Evolutionary conservation across 2,113 vertebrate species (phyloP), one percentile per base, ranked within the genome.

Genomic region (Clarias magur): DNA sequence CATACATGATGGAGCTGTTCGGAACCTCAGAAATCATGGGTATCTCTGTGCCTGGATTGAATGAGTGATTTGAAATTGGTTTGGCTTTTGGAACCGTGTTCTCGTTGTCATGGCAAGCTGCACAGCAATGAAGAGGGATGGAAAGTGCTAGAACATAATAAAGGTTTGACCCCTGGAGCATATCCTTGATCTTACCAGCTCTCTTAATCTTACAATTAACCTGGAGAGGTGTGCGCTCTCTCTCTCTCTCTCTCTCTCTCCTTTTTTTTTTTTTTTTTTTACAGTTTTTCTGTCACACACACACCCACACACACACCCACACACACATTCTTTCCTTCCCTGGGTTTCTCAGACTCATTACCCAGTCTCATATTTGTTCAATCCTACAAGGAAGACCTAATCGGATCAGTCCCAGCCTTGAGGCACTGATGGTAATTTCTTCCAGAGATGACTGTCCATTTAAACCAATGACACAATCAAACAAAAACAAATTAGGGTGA

Each of bases 231-330:
- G 38, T 54, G 3, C 10, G 65, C 79, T 70, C 65, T 80, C 60
- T 59, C 80, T 76, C 85, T 59, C 11, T 83, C 67, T 89, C 89
- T 89, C 65, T 85, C 13, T 67, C 82, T 76, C 73, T 78, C 38
- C 54, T 72, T 68, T 83, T 53, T 80, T 60, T 88, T 88, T n/a
- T n/a, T n/a, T n/a, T n/a, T n/a, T 15, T 80, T 60, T 88, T 88
- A 87, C 75, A 80, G 48, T 48, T 0, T 48, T 48, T 48, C 48
- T 48, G 48, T 48, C 88, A 75, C 86, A 73, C n/a, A n/a, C 57
- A 11, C 57, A 6, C 53, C 2, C 23, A 19, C 78, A 0, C 11
- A 60, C 57, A 11, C 57, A 6, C 53, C 2, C 23, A 19, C 78
- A 0, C 11, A 60, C 59, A 60, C 59, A 60, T 19, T 17, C 59